Base-by-base conservation (phyloP, 2,797 vertebrate species). In the Perodicticus potto region DNA sequence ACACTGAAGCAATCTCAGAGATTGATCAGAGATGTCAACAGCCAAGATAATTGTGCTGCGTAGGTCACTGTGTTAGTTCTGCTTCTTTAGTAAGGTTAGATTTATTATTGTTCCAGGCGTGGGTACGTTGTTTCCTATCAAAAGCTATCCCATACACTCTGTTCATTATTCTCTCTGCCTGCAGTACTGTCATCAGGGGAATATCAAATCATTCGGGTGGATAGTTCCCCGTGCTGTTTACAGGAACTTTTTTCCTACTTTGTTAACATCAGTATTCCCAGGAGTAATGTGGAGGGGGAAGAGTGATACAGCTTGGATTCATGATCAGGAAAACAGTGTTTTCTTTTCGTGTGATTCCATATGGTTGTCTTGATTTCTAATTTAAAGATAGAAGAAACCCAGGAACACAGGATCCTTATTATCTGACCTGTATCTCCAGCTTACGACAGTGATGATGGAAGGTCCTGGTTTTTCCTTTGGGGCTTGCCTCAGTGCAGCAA, bases 51-150 rank as follows among this genome's bases (percentile, higher is more conserved):
- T 82, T 96, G 57, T 43, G 43, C 55, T 67, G 84, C 49, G 22
- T 67, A 90, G 90, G 49, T 94, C 94, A 57, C 49, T 63, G 70
- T 29, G 55, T 86, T 94, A 59, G 93, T 89, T 98, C 81, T 89
- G 95, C 89, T 93, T 89, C 85, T 84, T 96, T 95, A 91, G 91
- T 2, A 40, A 98, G 95, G 96, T 97, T 53, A 82, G 77, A 85
- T 97, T 96, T 97, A 73, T 87, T 96, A 77, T 86, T 94, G 89
- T 78, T 84, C 86, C 83, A 61, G 96, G 82, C 82, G 89, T 17
- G 43, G 85, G 55, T 89, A 32, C 45, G 83, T 0, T 43, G 87
- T 69, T 82, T 93, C 82, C 59, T 23, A 0, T 89, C 95, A 91
- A 70, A 94, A 95, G 40, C 63, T 78, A 23, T 55, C 82, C 13